Evolutionary conservation across 2,888 invertebrate genomes (phyloP).

Genomic region (Hipparchia semele): DNA sequence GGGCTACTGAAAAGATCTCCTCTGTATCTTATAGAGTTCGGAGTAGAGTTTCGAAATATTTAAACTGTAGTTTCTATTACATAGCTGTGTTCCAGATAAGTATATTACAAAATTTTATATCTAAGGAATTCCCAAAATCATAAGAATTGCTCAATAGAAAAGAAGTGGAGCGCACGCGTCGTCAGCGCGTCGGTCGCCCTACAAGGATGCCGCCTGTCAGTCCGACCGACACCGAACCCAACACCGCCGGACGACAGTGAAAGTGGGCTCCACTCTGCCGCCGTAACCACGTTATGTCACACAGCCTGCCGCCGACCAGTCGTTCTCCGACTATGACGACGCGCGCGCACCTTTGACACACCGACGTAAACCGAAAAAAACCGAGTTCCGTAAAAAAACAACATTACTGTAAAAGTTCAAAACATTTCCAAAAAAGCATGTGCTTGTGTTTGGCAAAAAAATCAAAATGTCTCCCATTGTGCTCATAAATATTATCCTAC

Average conservation of each 20-base stretch:
- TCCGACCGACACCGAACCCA: constrained; percentile 20
- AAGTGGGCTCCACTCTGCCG: constrained; percentile 58
- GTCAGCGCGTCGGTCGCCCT: constrained; percentile 48
- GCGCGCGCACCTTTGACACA: constrained; percentile 64
- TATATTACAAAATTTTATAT: no score
- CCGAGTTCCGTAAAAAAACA: constrained; percentile 37
- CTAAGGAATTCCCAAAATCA: background rate
- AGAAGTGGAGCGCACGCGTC: constrained; percentile 42
- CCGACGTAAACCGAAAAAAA: constrained; percentile 38
- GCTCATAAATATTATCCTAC: constrained; percentile 52
- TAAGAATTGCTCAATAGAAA: constrained; percentile 4
- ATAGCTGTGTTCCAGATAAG: no score
- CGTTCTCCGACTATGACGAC: constrained; percentile 68
- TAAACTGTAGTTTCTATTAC: no score
- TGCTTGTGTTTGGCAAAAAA: constrained; percentile 54
- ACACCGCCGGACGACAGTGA: constrained; percentile 58
- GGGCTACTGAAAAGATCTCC: no score
- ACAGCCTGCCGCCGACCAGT: constrained; percentile 54
- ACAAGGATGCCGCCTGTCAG: constrained; percentile 50
- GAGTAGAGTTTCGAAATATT: no score
- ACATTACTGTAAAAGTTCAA: constrained; percentile 34
- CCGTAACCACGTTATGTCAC: constrained; percentile 78
- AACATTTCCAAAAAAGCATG: constrained; percentile 50
- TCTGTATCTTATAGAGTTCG: no score
- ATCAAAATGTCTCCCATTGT: constrained; percentile 66